Evolutionary conservation across 2,888 invertebrate species (phyloP).

Genomic region (Eupithecia vulgata): DNA sequence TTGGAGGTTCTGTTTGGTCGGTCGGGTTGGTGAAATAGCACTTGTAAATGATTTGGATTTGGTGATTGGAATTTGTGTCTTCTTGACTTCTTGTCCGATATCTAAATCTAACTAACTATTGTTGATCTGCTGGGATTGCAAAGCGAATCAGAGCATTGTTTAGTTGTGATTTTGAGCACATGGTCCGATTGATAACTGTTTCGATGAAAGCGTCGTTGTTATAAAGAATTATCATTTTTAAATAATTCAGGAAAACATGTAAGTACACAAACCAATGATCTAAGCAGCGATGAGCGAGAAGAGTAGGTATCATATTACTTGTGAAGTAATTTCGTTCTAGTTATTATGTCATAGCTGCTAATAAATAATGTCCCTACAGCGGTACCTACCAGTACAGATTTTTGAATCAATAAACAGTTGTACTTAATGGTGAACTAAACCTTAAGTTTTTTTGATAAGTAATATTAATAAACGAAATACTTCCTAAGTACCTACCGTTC

Average conservation of each 20-base stretch:
- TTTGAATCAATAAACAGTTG: neutral
- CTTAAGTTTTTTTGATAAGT: no score
- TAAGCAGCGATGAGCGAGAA: constrained; percentile 19
- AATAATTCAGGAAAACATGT: constrained; percentile 27
- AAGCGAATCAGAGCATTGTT: constrained; percentile 32
- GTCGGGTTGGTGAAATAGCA: neutral
- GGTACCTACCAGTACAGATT: neutral
- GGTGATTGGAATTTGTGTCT: neutral
- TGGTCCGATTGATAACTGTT: constrained; percentile 17
- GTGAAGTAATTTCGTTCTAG: constrained; percentile 71
- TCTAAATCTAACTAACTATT: no score
- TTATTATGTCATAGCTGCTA: constrained; percentile 81
- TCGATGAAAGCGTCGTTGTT: neutral
- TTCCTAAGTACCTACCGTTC: neutral
- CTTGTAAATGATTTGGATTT: neutral
- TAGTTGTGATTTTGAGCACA: constrained; percentile 37
- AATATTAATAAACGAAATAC: no score
- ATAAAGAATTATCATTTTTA: neutral
- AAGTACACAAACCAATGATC: constrained; percentile 19
- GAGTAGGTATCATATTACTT: constrained; percentile 71
- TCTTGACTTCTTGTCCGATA: neutral
- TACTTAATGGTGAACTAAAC: neutral
- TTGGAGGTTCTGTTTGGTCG: neutral
- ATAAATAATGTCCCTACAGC: constrained; percentile 56
- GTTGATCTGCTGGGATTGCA: neutral